A percentile compares a stretch with the other conserved stretches of the same genome.
phyloP scores from a whole-genome alignment of 2,797 vertebrate species.

The Pipistrellus kuhlii region DNA sequence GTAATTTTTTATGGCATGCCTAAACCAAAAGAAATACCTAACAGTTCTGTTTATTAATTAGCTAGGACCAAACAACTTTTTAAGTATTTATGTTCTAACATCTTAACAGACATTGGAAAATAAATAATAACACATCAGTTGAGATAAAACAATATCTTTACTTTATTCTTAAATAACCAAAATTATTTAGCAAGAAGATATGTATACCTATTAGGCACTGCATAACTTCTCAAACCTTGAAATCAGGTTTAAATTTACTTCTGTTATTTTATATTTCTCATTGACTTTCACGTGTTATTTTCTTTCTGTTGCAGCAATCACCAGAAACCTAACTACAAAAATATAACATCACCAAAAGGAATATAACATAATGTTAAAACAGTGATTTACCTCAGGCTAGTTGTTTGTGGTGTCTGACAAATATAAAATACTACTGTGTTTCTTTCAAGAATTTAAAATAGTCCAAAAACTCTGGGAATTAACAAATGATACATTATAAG shows the following conservation, averaged over 20 bases:
- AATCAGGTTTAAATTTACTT: neutral
- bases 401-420: neutral
- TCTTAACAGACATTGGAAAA: neutral
- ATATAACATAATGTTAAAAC: neutral
- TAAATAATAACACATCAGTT: neutral
- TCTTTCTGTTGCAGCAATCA: neutral
- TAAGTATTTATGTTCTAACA: neutral
- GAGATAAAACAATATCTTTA: neutral
- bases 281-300: neutral
- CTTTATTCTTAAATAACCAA: neutral
- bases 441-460: constrained; percentile 41
- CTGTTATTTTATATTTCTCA: neutral
- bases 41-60: neutral
- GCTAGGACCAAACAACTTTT: neutral
- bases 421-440: neutral
- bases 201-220: neutral
- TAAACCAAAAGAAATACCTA: neutral
- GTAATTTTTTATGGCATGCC: neutral
- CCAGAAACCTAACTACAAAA: constrained; percentile 8
- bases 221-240: constrained; percentile 6
- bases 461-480: neutral
- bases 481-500: neutral
- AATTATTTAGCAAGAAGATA: neutral
- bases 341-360: neutral
- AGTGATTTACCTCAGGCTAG: neutral